These are phyloP conservation scores for Calephelis virginiensis DNA, from an alignment of 1,140 invertebrate genomes.

Conservation along the genomic window DNA sequence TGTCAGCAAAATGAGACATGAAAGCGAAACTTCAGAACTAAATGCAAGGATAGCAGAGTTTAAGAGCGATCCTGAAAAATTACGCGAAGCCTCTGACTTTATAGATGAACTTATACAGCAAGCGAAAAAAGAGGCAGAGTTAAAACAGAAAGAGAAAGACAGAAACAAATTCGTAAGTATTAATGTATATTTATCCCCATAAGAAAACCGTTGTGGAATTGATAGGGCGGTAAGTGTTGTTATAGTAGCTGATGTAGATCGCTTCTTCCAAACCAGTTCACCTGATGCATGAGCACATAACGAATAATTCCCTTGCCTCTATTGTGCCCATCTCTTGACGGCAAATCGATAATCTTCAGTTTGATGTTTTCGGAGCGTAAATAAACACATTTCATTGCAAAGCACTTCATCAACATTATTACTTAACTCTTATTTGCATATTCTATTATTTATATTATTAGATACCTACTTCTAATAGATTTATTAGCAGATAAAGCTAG, in stretches of 20 bases:
- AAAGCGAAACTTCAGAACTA: conserved; percentile 53
- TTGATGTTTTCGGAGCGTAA: not conserved
- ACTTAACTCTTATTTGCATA: not conserved
- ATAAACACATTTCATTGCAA: not conserved
- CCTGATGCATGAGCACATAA: conserved; percentile 1
- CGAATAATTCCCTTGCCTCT: conserved; percentile 7
- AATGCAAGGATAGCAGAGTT: conserved; percentile 64
- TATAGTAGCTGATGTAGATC: conserved; percentile 53
- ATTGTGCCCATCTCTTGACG: conserved; percentile 21
- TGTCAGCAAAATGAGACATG: conserved; percentile 55
- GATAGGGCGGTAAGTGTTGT: conserved; percentile 74
- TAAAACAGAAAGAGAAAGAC: conserved; percentile 76
- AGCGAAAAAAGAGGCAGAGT: conserved; percentile 71
- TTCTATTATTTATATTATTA: too few species aligned
- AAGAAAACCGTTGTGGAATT: conserved; percentile 62
- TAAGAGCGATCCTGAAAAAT: conserved; percentile 73
- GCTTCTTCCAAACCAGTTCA: conserved; percentile 56
- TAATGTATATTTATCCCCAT: conserved; percentile 70
- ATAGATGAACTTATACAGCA: conserved; percentile 74
- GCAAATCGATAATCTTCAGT: conserved; percentile 22
- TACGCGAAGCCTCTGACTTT: conserved; percentile 71
- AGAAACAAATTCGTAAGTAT: conserved; percentile 77
- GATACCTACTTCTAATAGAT: too few species aligned
- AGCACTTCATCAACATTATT: not conserved
- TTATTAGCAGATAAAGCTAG: too few species aligned